A percentile compares a stretch with the other conserved stretches of the same genome.
phyloP scores from a whole-genome alignment of 2,888 invertebrate species.

The Nasonia oneida region DNA sequence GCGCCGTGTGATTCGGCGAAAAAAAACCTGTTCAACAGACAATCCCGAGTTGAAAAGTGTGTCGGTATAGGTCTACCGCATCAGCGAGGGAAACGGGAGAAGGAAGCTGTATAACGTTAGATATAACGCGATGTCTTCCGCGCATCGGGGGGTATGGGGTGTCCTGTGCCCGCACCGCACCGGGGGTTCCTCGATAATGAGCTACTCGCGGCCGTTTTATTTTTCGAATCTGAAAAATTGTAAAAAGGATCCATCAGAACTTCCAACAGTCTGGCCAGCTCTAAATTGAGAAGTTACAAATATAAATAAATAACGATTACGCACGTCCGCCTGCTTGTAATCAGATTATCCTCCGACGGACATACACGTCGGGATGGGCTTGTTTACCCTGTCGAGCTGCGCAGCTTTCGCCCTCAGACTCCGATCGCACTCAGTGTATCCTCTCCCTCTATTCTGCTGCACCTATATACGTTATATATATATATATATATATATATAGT shows the following conservation, averaged over 20 bases:
- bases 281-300: not conserved
- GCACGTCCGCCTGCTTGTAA: not conserved
- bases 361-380: not conserved
- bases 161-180: not conserved
- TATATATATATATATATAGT: not conserved
- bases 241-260: not conserved
- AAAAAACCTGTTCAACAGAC: not conserved
- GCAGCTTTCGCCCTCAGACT: not conserved
- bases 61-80: not conserved
- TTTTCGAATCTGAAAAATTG: not conserved
- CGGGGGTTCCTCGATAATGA: constrained; percentile 5
- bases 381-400: constrained; percentile 22
- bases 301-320: not conserved
- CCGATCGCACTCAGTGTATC: constrained; percentile 1
- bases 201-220: not conserved
- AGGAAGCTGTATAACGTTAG: not conserved
- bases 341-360: not conserved
- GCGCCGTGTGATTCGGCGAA: not conserved
- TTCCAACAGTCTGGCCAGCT: not conserved
- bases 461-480: not conserved
- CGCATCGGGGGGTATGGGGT: constrained; percentile 13
- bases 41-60: not conserved
- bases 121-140: not conserved
- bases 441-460: not conserved
- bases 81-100: not conserved